Evolutionary conservation across 2,113 vertebrate genomes (phyloP).

Genomic region (Tupaia chinensis): DNA sequence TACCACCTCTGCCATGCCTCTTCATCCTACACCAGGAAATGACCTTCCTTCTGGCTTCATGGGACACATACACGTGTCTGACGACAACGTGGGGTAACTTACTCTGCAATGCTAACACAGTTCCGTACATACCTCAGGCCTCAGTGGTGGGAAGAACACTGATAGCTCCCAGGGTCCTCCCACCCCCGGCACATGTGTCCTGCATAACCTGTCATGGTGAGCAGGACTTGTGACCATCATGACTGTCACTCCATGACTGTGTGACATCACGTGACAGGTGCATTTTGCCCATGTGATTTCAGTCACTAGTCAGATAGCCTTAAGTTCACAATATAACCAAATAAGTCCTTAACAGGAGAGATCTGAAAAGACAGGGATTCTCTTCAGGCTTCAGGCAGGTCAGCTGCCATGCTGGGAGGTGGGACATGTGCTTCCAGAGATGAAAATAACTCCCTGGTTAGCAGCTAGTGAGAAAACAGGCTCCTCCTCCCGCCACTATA

Average conservation of each 20-base stretch:
- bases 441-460: not conserved
- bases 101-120: not conserved
- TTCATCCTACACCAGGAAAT: not conserved
- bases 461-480: not conserved
- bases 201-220: not conserved
- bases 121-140: not conserved
- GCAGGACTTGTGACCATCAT: not conserved
- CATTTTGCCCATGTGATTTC: not conserved
- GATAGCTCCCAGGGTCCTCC: not conserved
- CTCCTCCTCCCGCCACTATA: not conserved
- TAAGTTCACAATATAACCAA: not conserved
- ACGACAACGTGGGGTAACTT: not conserved
- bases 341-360: not conserved
- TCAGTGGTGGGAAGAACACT: not conserved
- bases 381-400: not conserved
- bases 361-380: not conserved
- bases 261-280: not conserved
- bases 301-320: not conserved
- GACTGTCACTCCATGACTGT: not conserved
- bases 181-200: rapidly evolving
- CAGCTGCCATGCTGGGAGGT: not conserved
- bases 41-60: not conserved
- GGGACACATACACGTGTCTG: too few species aligned
- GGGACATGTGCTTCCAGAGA: too few species aligned
- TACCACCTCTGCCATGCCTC: not conserved